Conservation (phyloP, 37 sponge, comb jelly and placozoan genomes). For the Theonella swinhoei region DNA sequence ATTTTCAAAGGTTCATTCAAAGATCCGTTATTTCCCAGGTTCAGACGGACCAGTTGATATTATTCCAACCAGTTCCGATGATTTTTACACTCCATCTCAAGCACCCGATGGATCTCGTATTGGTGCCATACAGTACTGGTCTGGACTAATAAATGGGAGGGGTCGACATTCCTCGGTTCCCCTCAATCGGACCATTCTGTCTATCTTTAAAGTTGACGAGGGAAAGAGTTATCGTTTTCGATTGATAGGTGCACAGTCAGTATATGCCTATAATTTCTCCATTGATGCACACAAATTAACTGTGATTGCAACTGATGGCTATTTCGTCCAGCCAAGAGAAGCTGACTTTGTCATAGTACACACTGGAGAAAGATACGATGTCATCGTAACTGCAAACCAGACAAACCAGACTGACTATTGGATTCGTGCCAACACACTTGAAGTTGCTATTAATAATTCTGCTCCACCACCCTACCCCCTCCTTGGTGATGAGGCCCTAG, state of each 20-base stretch:
- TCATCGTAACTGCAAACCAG: constrained; percentile 55
- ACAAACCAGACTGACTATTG: constrained; percentile 38
- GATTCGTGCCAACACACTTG: constrained; percentile 72
- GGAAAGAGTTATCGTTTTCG: constrained; percentile 74
- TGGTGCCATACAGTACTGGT: constrained; percentile 56
- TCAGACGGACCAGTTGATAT: constrained; percentile 18
- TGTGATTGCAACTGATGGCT: constrained; percentile 80
- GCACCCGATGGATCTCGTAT: constrained; percentile 43
- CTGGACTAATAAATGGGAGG: constrained; percentile 78
- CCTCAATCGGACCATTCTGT: constrained; percentile 27
- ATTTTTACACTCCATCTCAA: constrained; percentile 12
- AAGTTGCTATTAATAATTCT: constrained; percentile 9
- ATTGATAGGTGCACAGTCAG: constrained; percentile 71
- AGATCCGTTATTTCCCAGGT: constrained; percentile 22
- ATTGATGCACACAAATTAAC: constrained; percentile 78
- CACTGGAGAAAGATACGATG: constrained; percentile 85
- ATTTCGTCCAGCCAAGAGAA: constrained; percentile 50
- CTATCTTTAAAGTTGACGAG: constrained; percentile 47
- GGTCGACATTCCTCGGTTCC: constrained; percentile 51
- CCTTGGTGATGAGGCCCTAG: constrained; percentile 47
- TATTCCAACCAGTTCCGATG: neutral
- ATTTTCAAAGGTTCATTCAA: constrained; percentile 28
- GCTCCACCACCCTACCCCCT: constrained; percentile 36
- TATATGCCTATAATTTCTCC: constrained; percentile 62
- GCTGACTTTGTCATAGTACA: constrained; percentile 74